Base-by-base conservation (phyloP, 2,888 invertebrate genomes). In the Chaetogeoica ovagalla region DNA sequence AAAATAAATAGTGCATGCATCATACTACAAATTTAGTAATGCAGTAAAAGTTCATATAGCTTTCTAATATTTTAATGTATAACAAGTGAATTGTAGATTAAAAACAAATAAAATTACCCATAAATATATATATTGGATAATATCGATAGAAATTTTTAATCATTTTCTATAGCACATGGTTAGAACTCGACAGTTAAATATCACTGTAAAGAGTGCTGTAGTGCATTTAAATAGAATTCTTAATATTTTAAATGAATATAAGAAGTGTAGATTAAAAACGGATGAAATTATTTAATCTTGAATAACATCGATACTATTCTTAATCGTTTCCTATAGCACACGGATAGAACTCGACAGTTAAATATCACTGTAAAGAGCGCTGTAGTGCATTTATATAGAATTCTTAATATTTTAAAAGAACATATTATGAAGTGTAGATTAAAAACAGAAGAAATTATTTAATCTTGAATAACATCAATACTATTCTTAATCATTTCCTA, bases 341-440 rank as follows among this genome's bases (percentile, higher is more conserved):
- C n/a, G 63, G 63, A 79, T 71, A 79, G 70, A 79, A 79, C 77
- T 70, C 21, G 6, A 71, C 79, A 71, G 43, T 70, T 79, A 71
- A 13, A 17, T 5, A 7, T 0, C 30, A 62, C 70, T 70, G 63
- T 43, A 30, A 79, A 71, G 63, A 79, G 79, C 70, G 71, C 79
- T 71, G 71, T 79, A 79, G 79, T 79, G 79, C 79, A 79, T 73
- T 37, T 7, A 30, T 3, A 9, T 19, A 55, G 17, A 6, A 5
- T 11, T 43, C 39, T 0, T 52, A 13, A 48, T 43, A 43, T 9
- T 43, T 30, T 43, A 4, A 43, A 43, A 7, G 43, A 43, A 43
- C 7, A 9, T 7, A 9, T 43, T 7, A 9, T 43, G 6, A 30
- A 17, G 5, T 70, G 57, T 70, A n/a, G 30, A 1, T 37, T 57